phyloP scores from a whole-genome alignment of 1,140 invertebrate genomes.

The Hypsibius dujardini region DNA sequence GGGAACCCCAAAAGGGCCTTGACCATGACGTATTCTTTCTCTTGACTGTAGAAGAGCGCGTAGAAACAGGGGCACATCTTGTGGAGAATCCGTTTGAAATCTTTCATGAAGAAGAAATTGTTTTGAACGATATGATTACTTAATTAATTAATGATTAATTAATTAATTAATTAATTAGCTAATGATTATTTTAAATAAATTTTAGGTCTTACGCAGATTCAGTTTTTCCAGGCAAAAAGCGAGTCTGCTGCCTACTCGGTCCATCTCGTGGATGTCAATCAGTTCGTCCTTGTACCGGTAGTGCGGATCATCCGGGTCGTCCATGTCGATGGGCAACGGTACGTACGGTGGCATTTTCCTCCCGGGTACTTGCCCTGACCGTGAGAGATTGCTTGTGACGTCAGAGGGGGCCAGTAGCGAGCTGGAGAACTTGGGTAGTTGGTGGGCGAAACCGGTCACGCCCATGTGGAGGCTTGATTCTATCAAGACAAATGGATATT shows the following conservation, averaged over 20 bases:
- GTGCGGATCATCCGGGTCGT: neutral
- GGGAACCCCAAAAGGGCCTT: conserved; percentile 11
- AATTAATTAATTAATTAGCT: too few species aligned
- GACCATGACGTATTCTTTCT: neutral
- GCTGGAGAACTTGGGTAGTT: too few species aligned
- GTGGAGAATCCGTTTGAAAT: neutral
- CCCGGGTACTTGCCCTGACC: too few species aligned
- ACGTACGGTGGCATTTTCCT: neutral
- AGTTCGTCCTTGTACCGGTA: conserved; percentile 17
- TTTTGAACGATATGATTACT: neutral
- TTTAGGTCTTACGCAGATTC: neutral
- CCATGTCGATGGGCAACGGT: neutral
- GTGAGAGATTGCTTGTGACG: too few species aligned
- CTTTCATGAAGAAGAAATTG: neutral
- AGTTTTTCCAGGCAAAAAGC: conserved; percentile 9
- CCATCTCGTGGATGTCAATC: conserved; percentile 4
- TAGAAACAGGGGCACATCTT: neutral
- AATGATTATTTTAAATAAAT: neutral
- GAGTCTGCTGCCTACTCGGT: neutral
- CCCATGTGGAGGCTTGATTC: too few species aligned
- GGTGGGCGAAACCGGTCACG: too few species aligned
- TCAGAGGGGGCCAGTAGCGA: too few species aligned
- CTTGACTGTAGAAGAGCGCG: neutral
- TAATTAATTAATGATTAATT: too few species aligned
- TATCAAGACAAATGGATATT: too few species aligned